phyloP scores from a whole-genome alignment of 2,113 vertebrate species.

The Paramisgurnus dabryanus region DNA sequence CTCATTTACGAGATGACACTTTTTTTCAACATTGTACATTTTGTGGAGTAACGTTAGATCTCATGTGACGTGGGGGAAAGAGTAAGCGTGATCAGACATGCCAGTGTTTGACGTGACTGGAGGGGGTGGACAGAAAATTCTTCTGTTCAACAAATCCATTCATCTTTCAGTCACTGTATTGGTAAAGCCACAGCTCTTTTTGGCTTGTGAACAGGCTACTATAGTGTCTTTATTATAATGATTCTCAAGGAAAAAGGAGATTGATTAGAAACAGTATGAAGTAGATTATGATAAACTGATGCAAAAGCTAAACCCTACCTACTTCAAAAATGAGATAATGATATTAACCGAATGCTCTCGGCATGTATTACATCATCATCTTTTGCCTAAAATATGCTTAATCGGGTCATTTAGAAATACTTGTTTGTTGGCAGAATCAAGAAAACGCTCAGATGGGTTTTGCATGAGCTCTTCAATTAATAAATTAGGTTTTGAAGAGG shows the following conservation, averaged over 20 bases:
- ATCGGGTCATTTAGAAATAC: too few species aligned
- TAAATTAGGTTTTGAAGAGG: too few species aligned
- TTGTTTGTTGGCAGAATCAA: too few species aligned
- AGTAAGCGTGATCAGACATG: slow-evolving; percentile 62
- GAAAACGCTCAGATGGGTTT: too few species aligned
- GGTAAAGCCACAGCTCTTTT: background rate
- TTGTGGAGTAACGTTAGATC: background rate
- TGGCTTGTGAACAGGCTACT: background rate
- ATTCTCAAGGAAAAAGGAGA: background rate
- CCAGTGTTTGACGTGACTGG: slow-evolving; percentile 51
- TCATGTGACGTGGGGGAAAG: background rate
- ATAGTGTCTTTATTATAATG: background rate
- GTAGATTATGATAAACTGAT: background rate
- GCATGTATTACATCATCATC: too few species aligned
- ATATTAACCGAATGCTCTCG: too few species aligned
- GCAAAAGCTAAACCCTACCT: too few species aligned
- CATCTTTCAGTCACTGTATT: background rate
- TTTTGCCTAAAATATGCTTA: too few species aligned
- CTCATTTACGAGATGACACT: background rate
- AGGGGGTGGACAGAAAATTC: slow-evolving; percentile 38
- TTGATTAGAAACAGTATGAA: background rate
- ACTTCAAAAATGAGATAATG: too few species aligned
- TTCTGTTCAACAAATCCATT: background rate
- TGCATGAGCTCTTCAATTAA: too few species aligned
- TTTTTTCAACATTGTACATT: background rate